These are phyloP conservation scores for Glareola pratincola DNA, from an alignment of 2,113 vertebrate genomes.

Conservation along the genomic window DNA sequence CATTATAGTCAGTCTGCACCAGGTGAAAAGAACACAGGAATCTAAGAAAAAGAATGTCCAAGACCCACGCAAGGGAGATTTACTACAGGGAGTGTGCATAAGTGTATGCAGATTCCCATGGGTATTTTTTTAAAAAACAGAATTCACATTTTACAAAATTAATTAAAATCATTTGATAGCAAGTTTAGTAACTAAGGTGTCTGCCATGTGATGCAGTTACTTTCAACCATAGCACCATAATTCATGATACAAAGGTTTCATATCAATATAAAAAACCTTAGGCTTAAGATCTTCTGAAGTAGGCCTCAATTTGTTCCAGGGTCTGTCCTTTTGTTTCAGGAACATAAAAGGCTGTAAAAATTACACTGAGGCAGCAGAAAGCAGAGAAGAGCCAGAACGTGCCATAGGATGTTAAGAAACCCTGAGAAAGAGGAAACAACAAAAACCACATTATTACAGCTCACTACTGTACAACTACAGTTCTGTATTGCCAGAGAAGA, in stretches of 20 bases:
- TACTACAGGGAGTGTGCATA: background rate
- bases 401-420: slow-evolving; percentile 78
- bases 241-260: background rate
- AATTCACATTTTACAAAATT: background rate
- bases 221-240: background rate
- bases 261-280: background rate
- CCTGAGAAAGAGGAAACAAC: slow-evolving; percentile 55
- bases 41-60: background rate
- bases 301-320: slow-evolving; percentile 87
- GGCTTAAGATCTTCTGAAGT: slow-evolving; percentile 72
- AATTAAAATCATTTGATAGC: background rate
- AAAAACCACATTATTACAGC: background rate
- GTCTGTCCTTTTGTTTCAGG: slow-evolving; percentile 92
- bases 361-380: slow-evolving; percentile 76
- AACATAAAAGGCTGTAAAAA: slow-evolving; percentile 83
- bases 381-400: slow-evolving; percentile 90
- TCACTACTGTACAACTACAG: background rate
- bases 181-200: background rate
- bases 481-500: background rate
- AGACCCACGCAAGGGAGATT: background rate
- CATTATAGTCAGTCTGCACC: background rate
- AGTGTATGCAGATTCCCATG: background rate
- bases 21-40: background rate
- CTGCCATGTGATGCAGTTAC: background rate
- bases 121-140: background rate